phyloP scores from a whole-genome alignment of 2,113 vertebrate species.

The Sarotherodon lohbergeri region DNA sequence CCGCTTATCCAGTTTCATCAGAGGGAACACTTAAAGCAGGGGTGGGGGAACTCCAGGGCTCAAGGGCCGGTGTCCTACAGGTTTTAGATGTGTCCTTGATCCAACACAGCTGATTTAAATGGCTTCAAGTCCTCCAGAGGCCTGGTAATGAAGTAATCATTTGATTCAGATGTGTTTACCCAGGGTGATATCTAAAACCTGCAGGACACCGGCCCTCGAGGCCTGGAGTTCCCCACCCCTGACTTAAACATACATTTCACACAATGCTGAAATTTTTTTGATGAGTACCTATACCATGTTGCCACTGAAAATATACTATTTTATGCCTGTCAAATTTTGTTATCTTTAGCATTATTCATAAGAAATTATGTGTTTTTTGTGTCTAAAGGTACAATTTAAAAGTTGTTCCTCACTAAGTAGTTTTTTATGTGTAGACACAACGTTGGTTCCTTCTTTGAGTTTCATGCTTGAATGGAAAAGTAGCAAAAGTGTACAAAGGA shows the following conservation, averaged over 20 bases:
- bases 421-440: not conserved
- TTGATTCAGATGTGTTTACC: not conserved
- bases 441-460: not conserved
- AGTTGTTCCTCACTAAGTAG: not conserved
- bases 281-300: not conserved
- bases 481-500: not conserved
- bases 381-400: not conserved
- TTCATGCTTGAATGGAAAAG: not conserved
- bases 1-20: not conserved
- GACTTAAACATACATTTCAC: not conserved
- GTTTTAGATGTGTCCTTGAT: not conserved
- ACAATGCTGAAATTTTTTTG: not conserved
- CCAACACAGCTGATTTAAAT: not conserved
- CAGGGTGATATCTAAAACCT: not conserved
- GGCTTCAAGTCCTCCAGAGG: not conserved
- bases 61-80: not conserved
- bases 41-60: not conserved
- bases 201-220: fast-evolving
- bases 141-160: not conserved
- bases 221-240: not conserved
- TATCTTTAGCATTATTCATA: not conserved
- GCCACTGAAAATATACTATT: not conserved
- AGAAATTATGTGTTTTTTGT: not conserved
- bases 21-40: not conserved
- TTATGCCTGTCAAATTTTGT: not conserved